Evolutionary conservation across 2,113 vertebrate species (phyloP).

Genomic region (Phalacrocorax brasilianus): DNA sequence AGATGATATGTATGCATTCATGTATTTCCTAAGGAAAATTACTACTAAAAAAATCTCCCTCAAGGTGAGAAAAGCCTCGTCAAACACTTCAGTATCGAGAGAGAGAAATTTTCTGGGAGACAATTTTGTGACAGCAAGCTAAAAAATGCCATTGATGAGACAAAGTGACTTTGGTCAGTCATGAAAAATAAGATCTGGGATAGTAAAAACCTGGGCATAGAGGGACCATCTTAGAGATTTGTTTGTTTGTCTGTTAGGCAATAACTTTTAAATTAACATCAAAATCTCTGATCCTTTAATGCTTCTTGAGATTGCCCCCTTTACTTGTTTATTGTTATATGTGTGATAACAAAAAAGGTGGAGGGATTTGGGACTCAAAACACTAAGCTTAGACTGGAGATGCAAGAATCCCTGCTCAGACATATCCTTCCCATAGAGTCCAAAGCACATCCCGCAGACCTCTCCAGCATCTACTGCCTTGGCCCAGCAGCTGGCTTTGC

Average conservation of each 20-base stretch:
- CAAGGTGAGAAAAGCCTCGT: neutral
- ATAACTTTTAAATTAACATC: neutral
- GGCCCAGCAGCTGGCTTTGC: neutral
- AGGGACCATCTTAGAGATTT: neutral
- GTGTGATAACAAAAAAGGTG: neutral
- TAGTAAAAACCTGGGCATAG: neutral
- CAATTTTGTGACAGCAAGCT: neutral
- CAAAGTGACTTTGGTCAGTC: neutral
- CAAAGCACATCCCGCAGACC: neutral
- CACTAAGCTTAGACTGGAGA: neutral
- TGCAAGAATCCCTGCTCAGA: neutral
- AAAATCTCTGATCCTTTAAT: neutral
- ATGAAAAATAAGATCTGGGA: neutral
- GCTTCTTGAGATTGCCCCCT: neutral
- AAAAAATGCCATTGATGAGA: neutral
- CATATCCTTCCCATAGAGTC: neutral
- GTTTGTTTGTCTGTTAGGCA: neutral
- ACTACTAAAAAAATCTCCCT: neutral
- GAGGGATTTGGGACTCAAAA: neutral
- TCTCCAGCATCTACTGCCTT: neutral
- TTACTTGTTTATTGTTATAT: neutral
- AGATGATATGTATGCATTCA: accelerated
- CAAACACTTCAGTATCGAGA: neutral
- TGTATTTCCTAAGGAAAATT: neutral
- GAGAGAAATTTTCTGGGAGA: neutral